These are phyloP conservation scores for Aporophyla lueneburgensis DNA, from an alignment of 2,888 invertebrate genomes.

Conservation along the genomic window DNA sequence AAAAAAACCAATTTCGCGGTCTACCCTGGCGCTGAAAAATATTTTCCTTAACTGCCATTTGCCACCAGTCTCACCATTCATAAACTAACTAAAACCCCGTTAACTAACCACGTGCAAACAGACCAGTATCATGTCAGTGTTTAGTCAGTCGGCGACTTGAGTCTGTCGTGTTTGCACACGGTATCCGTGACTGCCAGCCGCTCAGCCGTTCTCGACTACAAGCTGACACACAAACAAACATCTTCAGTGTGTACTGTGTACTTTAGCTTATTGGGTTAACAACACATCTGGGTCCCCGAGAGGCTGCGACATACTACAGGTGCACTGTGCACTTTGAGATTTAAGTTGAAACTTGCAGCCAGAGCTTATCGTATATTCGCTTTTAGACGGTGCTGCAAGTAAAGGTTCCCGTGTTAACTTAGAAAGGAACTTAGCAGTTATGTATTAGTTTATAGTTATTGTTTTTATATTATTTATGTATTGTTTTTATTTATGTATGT, in stretches of 20 bases:
- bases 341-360: background rate
- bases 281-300: conserved; percentile 36
- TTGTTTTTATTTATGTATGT: no score
- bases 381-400: background rate
- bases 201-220: conserved; percentile 25
- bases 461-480: no score
- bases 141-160: conserved; percentile 46
- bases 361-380: background rate
- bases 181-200: conserved; percentile 47
- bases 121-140: conserved; percentile 49
- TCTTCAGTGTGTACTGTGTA: conserved; percentile 29
- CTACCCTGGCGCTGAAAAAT: no score
- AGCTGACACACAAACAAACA: conserved; percentile 57
- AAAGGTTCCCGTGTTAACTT: background rate
- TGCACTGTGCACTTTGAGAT: conserved; percentile 9
- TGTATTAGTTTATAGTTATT: no score
- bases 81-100: conserved; percentile 32
- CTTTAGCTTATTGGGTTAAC: conserved; percentile 38
- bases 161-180: conserved; percentile 42
- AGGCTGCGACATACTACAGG: background rate
- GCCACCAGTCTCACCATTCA: background rate
- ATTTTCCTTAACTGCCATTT: background rate
- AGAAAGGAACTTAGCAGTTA: background rate
- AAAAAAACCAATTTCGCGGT: no score
- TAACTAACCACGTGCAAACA: conserved; percentile 17